Evolutionary conservation across 1,140 invertebrate species (phyloP), one percentile per base, ranked within the genome.

Genomic region (Atopsyche davidsoni): DNA sequence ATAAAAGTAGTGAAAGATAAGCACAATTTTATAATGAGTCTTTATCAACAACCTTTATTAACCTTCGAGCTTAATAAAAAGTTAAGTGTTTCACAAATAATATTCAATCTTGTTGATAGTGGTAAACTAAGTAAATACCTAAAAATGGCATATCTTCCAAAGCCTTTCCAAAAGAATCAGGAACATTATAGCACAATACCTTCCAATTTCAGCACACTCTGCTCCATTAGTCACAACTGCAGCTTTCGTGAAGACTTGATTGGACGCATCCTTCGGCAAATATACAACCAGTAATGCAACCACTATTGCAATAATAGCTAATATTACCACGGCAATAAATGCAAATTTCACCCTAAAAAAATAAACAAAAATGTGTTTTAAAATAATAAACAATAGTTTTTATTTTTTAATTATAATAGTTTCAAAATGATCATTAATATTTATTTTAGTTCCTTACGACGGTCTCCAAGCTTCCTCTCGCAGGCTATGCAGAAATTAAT

Each of bases 191-290:
- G 43, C 34, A 58, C 72, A 61, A n/a, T 75, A 86, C 87, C 76
- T 84, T 59, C 89, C 89, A 55, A 90, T 79, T 56, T 75, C 64
- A 0, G 88, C 85, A 64, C 89, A 92, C 46, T 80, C 80, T 9
- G 70, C 67, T 23, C 81, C 86, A 71, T 92, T 89, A 0, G 86
- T 80, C 58, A 84, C 85, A 32, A 92, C 82, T 0, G 84, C 85
- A n/a, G 83, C 86, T 39, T 69, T 75, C 57, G 68, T 73, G 64
- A 78, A 87, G 18, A 36, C 24, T 9, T 36, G 10, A 36, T 28
- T n/a, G n/a, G n/a, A n/a, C n/a, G n/a, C n/a, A n/a, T n/a, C n/a
- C n/a, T n/a, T n/a, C n/a, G n/a, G n/a, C n/a, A n/a, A n/a, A n/a
- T n/a, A n/a, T n/a, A n/a, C n/a, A n/a, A n/a, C n/a, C n/a, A n/a